phyloP scores from a whole-genome alignment of 1,140 invertebrate genomes.

The Drosophila pandora region DNA sequence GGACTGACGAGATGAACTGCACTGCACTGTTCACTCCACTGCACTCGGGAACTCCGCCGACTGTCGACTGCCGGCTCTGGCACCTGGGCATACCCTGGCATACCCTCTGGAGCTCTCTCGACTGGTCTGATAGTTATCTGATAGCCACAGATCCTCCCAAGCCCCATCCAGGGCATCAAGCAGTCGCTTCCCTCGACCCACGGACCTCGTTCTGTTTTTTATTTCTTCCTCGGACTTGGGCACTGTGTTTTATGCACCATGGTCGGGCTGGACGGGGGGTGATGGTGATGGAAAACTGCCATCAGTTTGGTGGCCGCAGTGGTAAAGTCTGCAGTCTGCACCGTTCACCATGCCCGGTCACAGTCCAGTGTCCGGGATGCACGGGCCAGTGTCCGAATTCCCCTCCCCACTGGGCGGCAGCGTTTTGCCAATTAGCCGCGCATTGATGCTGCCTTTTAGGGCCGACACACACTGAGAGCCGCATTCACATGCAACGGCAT shows the following conservation, averaged over 20 bases:
- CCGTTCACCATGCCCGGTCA: not conserved
- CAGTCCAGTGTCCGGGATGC: slow-evolving; percentile 9
- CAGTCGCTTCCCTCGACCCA: no score
- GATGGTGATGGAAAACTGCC: slow-evolving; percentile 41
- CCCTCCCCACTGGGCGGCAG: slow-evolving; percentile 12
- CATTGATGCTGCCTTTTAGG: slow-evolving; percentile 53
- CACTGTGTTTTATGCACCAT: slow-evolving; percentile 64
- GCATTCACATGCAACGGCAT: slow-evolving; percentile 10
- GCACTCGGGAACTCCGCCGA: not conserved
- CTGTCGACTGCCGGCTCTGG: not conserved
- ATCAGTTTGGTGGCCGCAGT: slow-evolving; percentile 28
- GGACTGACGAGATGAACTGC: slow-evolving; percentile 26
- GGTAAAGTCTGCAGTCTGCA: not conserved
- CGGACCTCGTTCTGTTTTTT: not conserved
- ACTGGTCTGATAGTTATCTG: no score
- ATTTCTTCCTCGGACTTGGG: slow-evolving; percentile 23
- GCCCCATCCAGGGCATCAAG: slow-evolving; percentile 1
- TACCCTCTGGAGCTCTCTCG: no score
- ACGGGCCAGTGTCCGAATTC: slow-evolving; percentile 14
- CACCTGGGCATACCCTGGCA: not conserved
- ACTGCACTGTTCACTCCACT: slow-evolving; percentile 18
- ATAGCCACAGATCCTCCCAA: no score
- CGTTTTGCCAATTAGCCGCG: slow-evolving; percentile 61
- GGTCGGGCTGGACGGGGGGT: slow-evolving; percentile 12
- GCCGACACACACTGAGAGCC: not conserved